Evolutionary conservation across 1,140 invertebrate genomes (phyloP).

Genomic region (Lamellibrachia luymesi): DNA sequence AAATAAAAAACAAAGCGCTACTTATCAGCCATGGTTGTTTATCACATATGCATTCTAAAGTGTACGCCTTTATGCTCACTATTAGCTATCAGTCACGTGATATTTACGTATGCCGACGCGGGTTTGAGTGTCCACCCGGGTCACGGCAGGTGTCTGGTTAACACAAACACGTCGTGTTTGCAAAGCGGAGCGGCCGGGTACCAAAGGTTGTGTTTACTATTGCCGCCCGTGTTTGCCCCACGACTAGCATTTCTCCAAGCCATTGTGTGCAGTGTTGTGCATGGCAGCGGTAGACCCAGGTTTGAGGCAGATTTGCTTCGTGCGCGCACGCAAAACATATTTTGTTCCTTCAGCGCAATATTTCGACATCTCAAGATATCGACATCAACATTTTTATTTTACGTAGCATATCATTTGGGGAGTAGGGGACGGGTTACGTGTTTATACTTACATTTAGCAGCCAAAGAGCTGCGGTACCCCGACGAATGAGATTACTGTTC

Average conservation of each 20-base stretch:
- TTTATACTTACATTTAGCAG: too few species aligned
- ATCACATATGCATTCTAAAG: neutral
- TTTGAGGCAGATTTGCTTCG: too few species aligned
- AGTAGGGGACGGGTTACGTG: too few species aligned
- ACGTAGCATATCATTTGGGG: too few species aligned
- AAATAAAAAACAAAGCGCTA: neutral
- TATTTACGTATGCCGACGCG: neutral
- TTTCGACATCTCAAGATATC: too few species aligned
- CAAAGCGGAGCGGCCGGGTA: neutral
- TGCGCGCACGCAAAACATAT: too few species aligned
- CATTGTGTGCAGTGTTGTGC: too few species aligned
- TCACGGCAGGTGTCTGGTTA: neutral
- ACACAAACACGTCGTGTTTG: neutral
- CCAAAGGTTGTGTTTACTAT: neutral
- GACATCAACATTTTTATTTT: too few species aligned
- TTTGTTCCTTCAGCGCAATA: too few species aligned
- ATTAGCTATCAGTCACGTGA: neutral
- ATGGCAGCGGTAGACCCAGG: too few species aligned
- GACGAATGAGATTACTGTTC: too few species aligned
- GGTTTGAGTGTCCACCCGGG: constrained; percentile 2
- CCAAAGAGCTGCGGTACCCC: too few species aligned
- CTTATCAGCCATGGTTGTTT: neutral
- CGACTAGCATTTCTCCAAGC: neutral
- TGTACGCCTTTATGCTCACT: neutral
- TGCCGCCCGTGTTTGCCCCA: neutral